Conservation (phyloP, 2,797 vertebrate species). For the Enteromius thamalakanensis region DNA sequence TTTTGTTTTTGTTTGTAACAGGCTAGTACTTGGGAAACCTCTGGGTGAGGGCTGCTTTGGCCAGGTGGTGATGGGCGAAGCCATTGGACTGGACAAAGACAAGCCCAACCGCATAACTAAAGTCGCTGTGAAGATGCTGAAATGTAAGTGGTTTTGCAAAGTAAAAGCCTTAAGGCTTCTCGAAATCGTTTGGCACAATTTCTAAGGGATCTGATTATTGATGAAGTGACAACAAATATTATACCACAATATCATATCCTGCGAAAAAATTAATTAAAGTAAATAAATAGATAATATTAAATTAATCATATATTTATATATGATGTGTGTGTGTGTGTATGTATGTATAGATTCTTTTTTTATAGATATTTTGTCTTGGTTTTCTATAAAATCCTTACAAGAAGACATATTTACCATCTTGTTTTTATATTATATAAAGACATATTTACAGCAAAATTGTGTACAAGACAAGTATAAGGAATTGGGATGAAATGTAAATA, state of each 20-base stretch:
- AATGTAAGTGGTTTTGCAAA: slow-evolving; percentile 81
- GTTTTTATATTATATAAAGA: too few relatives aligned
- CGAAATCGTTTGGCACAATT: neutral
- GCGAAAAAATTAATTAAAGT: neutral
- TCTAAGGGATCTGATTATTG: neutral
- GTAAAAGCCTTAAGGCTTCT: neutral
- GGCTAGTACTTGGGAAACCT: slow-evolving; percentile 93
- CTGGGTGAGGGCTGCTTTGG: slow-evolving; percentile 98
- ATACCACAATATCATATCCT: neutral
- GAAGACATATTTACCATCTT: neutral
- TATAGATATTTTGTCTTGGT: neutral
- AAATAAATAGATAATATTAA: neutral
- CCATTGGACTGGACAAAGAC: slow-evolving; percentile 94
- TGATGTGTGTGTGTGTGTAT: too few relatives aligned
- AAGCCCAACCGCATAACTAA: slow-evolving; percentile 93
- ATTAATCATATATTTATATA: neutral
- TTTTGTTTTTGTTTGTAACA: slow-evolving; percentile 58
- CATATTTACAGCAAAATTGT: neutral
- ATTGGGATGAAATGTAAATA: neutral
- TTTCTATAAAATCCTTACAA: neutral
- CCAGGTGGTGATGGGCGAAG: slow-evolving; percentile 96
- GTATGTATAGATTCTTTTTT: too few relatives aligned
- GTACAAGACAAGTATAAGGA: neutral
- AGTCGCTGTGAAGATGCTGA: slow-evolving; percentile 98
- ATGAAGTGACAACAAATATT: neutral